These are phyloP conservation scores for Acanthosepion esculentum DNA, from an alignment of 2,888 invertebrate genomes.

Conservation along the genomic window DNA sequence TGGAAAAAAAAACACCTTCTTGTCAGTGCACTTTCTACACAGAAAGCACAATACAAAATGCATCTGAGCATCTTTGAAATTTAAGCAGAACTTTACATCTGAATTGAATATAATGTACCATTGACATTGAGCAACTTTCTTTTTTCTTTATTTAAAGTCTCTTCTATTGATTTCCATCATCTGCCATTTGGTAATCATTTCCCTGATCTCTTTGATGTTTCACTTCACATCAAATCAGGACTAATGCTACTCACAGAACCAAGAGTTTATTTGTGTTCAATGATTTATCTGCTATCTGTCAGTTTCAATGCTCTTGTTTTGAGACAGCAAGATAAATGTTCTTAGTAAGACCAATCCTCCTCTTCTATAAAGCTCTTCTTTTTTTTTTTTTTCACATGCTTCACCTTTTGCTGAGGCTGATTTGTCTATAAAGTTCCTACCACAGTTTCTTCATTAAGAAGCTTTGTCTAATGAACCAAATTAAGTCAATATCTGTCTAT, in stretches of 20 bases:
- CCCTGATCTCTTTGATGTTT: neutral
- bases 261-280: neutral
- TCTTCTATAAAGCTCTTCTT: no score
- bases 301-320: neutral
- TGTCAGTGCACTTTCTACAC: no score
- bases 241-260: constrained; percentile 6
- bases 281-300: constrained; percentile 11
- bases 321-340: neutral
- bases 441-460: no score
- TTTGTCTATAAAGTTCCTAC: no score
- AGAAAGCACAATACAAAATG: neutral
- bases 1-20: no score
- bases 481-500: no score
- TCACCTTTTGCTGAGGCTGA: no score
- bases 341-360: no score
- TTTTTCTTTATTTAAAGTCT: neutral
- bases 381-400: no score
- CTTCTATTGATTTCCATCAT: neutral
- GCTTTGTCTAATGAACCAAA: no score
- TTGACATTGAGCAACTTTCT: neutral
- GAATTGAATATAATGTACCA: neutral
- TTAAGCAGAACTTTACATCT: neutral
- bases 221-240: neutral
- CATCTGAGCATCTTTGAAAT: neutral
- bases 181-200: neutral